Percentiles rank a stretch among this genome's conserved stretches.
Evolutionary conservation across 2,888 invertebrate species (phyloP).

Genomic region (Gortyna flavago): DNA sequence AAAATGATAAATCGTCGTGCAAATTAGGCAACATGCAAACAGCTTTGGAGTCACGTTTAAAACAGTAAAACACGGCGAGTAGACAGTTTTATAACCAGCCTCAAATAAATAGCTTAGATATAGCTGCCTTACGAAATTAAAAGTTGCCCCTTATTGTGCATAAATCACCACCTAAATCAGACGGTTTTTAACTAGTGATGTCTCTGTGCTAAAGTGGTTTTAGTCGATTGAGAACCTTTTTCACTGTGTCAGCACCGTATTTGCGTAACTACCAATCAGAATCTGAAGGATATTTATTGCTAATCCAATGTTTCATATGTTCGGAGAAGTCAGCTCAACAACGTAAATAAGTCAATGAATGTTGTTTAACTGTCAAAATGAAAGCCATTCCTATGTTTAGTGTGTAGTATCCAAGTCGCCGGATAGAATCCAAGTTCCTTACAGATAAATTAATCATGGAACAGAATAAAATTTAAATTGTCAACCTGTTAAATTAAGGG

Average conservation of each 20-base stretch:
- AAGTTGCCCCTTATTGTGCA: conserved; percentile 83
- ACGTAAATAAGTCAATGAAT: too few species aligned
- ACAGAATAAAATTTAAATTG: not conserved
- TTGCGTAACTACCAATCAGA: not conserved
- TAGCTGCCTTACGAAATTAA: conserved; percentile 82
- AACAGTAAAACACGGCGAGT: conserved; percentile 66
- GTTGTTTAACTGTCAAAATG: too few species aligned
- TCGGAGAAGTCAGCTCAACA: too few species aligned
- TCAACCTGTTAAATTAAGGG: not conserved
- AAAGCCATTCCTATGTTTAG: too few species aligned
- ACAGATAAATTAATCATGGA: not conserved
- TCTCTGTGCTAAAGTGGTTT: not conserved
- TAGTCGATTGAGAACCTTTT: conserved; percentile 13
- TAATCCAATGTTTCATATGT: too few species aligned
- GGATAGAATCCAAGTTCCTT: not conserved
- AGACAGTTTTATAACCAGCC: conserved; percentile 81
- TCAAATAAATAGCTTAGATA: conserved; percentile 79
- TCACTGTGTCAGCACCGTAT: not conserved
- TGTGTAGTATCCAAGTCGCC: too few species aligned
- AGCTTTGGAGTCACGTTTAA: conserved; percentile 59
- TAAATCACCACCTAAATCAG: conserved; percentile 83
- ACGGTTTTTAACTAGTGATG: conserved; percentile 65
- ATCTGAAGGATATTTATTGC: too few species aligned
- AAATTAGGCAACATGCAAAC: conserved; percentile 58
- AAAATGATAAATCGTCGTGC: conserved; percentile 47